Evolutionary conservation across 2,113 vertebrate species (phyloP).

Genomic region (Chionomys nivalis): DNA sequence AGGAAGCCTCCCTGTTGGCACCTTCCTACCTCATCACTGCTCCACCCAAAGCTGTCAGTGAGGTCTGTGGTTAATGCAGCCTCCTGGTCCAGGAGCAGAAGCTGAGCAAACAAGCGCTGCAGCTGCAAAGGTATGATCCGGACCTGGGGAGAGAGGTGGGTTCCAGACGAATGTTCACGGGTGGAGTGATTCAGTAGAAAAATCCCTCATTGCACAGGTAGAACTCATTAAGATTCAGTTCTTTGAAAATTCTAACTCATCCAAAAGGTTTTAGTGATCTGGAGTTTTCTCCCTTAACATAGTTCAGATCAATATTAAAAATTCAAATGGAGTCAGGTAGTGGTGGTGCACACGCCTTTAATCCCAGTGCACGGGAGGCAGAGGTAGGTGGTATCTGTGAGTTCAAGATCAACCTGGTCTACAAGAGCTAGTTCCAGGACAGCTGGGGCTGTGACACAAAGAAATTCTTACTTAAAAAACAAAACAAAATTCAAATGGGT

Average conservation of each 20-base stretch:
- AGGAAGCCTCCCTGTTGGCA: background rate
- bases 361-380: too few species aligned
- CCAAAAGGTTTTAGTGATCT: conserved; percentile 14
- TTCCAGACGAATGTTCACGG: background rate
- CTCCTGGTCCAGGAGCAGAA: conserved; percentile 94
- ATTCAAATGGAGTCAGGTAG: fast-evolving
- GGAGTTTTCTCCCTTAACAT: background rate
- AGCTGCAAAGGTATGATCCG: conserved; percentile 95
- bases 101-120: conserved; percentile 93
- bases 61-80: conserved; percentile 93
- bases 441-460: too few species aligned
- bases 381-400: too few species aligned
- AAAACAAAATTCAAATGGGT: background rate
- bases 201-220: background rate
- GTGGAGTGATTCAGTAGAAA: background rate
- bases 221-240: conserved; percentile 23
- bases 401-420: too few species aligned
- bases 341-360: too few species aligned
- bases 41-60: conserved; percentile 98
- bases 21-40: conserved; percentile 90
- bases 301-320: too few species aligned
- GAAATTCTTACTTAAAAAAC: too few species aligned
- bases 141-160: conserved; percentile 85
- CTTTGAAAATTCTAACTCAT: conserved; percentile 52
- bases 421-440: too few species aligned